A percentile compares a stretch with the other conserved stretches of the same genome.
These are phyloP conservation scores for Pilophorus perplexus DNA, from an alignment of 2,888 invertebrate species.

Conservation along the genomic window DNA sequence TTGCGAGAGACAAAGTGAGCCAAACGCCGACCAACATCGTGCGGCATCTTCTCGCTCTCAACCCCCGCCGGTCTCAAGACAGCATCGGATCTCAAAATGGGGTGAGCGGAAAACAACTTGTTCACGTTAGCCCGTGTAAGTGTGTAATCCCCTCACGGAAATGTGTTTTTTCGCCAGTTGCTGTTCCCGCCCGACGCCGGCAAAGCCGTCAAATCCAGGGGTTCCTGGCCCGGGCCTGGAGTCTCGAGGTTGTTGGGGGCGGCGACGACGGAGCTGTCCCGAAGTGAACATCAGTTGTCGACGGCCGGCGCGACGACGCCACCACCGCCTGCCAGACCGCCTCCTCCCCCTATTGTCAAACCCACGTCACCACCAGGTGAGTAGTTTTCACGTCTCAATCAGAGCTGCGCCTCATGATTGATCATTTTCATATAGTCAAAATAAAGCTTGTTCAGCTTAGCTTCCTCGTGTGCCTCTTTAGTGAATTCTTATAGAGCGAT, in stretches of 20 bases:
- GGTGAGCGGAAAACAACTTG: conserved; percentile 48
- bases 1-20: conserved; percentile 78
- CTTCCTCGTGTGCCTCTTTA: too few relatives aligned
- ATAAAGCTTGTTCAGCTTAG: too few relatives aligned
- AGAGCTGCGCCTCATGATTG: not conserved
- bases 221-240: conserved; percentile 83
- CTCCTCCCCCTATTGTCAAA: conserved; percentile 42
- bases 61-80: conserved; percentile 47
- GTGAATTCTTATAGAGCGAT: too few relatives aligned
- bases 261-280: conserved; percentile 68
- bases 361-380: conserved; percentile 45
- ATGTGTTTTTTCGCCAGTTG: conserved; percentile 45
- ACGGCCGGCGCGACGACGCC: conserved; percentile 44
- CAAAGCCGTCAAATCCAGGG: conserved; percentile 72
- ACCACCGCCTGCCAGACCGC: conserved; percentile 38
- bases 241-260: conserved; percentile 51
- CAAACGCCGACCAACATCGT: conserved; percentile 50
- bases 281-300: conserved; percentile 73
- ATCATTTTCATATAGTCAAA: not conserved
- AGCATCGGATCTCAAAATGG: conserved; percentile 50
- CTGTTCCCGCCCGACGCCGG: conserved; percentile 60
- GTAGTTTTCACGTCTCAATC: not conserved
- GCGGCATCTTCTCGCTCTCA: conserved; percentile 52
- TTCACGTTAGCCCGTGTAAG: too few relatives aligned
- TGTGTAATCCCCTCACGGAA: too few relatives aligned